Percentiles rank a stretch among this genome's conserved stretches.
phyloP scores from a whole-genome alignment of 2,888 invertebrate species.

The Cryptocheilus praepositus region DNA sequence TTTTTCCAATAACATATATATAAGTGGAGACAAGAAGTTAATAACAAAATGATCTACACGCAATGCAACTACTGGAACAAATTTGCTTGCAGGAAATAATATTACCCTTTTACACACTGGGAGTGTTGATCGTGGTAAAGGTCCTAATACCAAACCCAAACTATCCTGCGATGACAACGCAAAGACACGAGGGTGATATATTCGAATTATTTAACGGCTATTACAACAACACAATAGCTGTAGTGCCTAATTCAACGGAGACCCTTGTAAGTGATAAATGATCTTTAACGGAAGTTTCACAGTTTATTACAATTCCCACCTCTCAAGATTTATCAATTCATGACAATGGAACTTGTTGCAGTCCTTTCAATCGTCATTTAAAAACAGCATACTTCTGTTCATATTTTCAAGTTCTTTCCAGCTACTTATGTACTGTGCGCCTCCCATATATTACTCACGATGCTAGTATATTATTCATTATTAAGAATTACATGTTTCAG shows the following conservation, averaged over 20 bases:
- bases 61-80: too few species aligned
- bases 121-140: slow-evolving; percentile 84
- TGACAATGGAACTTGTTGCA: too few species aligned
- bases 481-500: slow-evolving; percentile 26
- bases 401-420: too few species aligned
- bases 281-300: neutral
- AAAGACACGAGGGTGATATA: slow-evolving; percentile 77
- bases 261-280: slow-evolving; percentile 72
- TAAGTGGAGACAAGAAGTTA: too few species aligned
- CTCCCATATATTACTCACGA: too few species aligned
- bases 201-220: slow-evolving; percentile 78
- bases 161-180: slow-evolving; percentile 82
- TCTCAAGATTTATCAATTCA: too few species aligned
- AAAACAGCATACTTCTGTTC: too few species aligned
- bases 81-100: slow-evolving; percentile 82
- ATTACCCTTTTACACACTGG: slow-evolving; percentile 85
- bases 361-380: too few species aligned
- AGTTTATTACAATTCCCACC: neutral
- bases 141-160: slow-evolving; percentile 85
- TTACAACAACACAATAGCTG: slow-evolving; percentile 81
- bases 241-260: slow-evolving; percentile 81
- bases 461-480: too few species aligned
- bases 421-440: too few species aligned
- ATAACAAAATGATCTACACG: too few species aligned
- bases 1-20: too few species aligned